Percentiles rank a stretch among this genome's conserved stretches.
Evolutionary conservation across 2,113 vertebrate species (phyloP).

Genomic region (Alouatta palliata): DNA sequence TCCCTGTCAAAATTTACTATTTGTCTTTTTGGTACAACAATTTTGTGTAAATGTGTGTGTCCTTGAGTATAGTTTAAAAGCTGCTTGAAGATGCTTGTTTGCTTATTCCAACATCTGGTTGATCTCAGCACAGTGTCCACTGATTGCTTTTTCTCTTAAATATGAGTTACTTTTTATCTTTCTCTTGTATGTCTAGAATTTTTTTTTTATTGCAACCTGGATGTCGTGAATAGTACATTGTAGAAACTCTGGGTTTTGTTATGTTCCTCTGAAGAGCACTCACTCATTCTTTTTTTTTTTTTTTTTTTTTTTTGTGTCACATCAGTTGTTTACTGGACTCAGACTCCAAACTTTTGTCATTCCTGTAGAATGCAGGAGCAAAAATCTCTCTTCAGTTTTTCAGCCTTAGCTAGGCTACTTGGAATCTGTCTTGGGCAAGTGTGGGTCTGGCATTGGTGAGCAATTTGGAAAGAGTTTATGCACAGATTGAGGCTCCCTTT

Average conservation of each 20-base stretch:
- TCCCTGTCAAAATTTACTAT: neutral
- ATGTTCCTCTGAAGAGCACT: neutral
- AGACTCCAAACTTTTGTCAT: neutral
- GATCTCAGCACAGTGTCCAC: neutral
- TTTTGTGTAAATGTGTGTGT: neutral
- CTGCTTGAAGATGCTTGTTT: neutral
- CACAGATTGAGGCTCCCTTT: neutral
- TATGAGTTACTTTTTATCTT: neutral
- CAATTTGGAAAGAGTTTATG: neutral
- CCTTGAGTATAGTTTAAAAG: neutral
- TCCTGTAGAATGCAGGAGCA: neutral
- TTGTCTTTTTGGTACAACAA: neutral
- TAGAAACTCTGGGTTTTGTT: neutral
- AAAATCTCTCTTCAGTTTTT: neutral
- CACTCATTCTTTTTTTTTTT: neutral
- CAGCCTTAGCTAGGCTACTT: neutral
- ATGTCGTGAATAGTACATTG: neutral
- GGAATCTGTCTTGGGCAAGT: neutral
- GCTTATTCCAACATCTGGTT: neutral
- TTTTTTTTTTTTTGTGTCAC: neutral
- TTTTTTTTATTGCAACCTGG: neutral
- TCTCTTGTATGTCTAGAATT: neutral
- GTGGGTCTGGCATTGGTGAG: neutral
- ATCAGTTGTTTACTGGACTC: neutral
- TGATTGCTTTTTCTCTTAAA: neutral